Evolutionary conservation across 2,888 invertebrate species (phyloP), one percentile per base, ranked within the genome.

Genomic region (Crossocerus cetratus): DNA sequence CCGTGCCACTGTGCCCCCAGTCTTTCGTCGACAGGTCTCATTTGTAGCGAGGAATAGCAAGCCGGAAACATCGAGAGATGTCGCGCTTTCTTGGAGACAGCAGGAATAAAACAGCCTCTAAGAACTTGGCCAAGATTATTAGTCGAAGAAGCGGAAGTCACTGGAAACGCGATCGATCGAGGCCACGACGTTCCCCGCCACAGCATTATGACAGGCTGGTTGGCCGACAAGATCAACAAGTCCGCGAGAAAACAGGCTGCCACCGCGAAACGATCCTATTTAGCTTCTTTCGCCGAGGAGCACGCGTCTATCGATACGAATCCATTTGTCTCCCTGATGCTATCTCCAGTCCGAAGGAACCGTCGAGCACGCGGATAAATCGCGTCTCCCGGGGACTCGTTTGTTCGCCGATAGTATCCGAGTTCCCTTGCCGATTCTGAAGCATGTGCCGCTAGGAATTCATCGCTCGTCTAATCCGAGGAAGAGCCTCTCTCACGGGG

Each of bases 381-480:
- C 23, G 21, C 16, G 14, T 49, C 49, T 18, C 22, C 22, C 49
- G 49, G n/a, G 23, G n/a, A n/a, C 61, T 49, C 49, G 61, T 49
- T 61, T 49, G 61, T 61, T 49, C 23, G 22, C 22, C 61, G 61
- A 61, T 49, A 32, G 11, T 1, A 32, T 32, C 32, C 5, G 32
- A 21, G 49, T 49, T 22, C 22, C 16, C 14, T 32, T 14, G n/a
- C n/a, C 42, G 16, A 49, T 32, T 32, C 5, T 1, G 32, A 32
- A 11, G 8, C 8, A 32, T 32, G 32, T 11, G 32, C 32, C 8
- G 5, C 8, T 5, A 5, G 65, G 45, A 68, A 65, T 54, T 13
- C 49, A 16, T 23, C 58, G 54, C 54, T 70, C 65, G 65, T 65
- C 62, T 70, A 73, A 73, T 73, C 70, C 49, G n/a, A 49, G 14